phyloP scores from a whole-genome alignment of 2,888 invertebrate species.

The Tetanocera ferruginea region DNA sequence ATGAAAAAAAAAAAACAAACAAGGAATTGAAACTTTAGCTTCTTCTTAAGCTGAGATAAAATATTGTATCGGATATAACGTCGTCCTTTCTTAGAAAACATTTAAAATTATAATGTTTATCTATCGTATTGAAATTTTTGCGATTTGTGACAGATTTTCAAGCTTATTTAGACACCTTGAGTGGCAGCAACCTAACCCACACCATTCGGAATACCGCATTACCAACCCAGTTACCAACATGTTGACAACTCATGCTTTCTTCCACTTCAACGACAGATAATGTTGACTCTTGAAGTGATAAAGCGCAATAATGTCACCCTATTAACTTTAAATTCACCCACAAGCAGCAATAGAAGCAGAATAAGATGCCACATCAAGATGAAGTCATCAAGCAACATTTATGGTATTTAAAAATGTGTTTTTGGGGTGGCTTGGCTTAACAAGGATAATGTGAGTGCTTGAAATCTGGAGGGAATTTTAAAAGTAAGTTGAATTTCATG shows the following conservation, averaged over 20 bases:
- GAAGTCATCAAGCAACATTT: not conserved
- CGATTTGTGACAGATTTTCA: conserved; percentile 16
- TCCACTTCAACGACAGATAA: conserved; percentile 9
- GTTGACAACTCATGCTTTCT: not conserved
- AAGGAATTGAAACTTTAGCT: not conserved
- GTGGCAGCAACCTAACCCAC: not conserved
- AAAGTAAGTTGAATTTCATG: conserved; percentile 67
- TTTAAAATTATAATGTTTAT: conserved; percentile 8
- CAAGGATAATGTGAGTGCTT: conserved; percentile 5
- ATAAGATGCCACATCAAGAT: not conserved
- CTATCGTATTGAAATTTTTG: conserved; percentile 25
- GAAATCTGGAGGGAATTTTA: conserved; percentile 57
- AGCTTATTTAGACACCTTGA: conserved; percentile 30
- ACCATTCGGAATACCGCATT: not conserved
- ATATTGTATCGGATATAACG: not conserved
- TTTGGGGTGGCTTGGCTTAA: conserved; percentile 15
- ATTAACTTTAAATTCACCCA: conserved; percentile 54
- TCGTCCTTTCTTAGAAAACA: not conserved
- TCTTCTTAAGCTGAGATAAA: not conserved
- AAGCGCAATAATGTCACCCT: conserved; percentile 66
- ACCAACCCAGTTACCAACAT: not conserved
- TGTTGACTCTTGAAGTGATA: conserved; percentile 64
- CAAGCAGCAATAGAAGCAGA: not conserved
- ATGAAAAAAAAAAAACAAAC: not conserved
- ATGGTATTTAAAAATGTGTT: not conserved